Base-by-base conservation (phyloP, 2,888 invertebrate species). In the Cerastis leucographa region DNA sequence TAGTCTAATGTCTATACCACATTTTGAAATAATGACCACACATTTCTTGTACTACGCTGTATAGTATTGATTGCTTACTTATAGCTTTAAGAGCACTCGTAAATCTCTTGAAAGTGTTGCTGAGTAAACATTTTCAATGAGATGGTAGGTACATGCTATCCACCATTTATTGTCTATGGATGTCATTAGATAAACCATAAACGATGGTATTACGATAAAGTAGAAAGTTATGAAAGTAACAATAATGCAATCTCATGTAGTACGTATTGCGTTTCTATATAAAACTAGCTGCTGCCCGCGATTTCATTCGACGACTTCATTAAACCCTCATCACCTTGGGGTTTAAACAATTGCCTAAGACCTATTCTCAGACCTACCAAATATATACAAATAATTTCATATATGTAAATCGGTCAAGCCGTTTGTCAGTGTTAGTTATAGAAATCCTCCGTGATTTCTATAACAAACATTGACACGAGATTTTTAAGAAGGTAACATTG, bases 171-270 rank as follows among this genome's bases (percentile, higher is more conserved):
- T 49, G 51, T 83, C 11, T 51, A 61, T 66, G 35, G 46, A n/a
- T 54, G 65, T 59, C 80, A 69, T 69, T 79, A 69, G n/a, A 71
- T 68, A 54, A 29, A 35, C 84, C 84, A 72, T 84, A 69, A 68
- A 61, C 64, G 46, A 65, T 42, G 29, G 61, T 54, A 44, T 68
- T 71, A 35, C 42, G 62, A 64, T 68, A 2, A 17, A 82, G 46
- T 81, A 68, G 81, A 84, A 81, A 81, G 84, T 79, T 80, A 62
- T 54, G 72, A 69, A 84, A 79, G 84, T 44, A 35, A 14, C 42
- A 35, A 25, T 25, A 19, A 71, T 54, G 46, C 25, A 66, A n/a
- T 25, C 54, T 75, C 74, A 49, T 56, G 19, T 17, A 35, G 29
- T 61, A 42, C 6, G 29, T 35, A 40, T 64, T 64, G n/a, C 64